A percentile compares a stretch with the other conserved stretches of the same genome.
These are phyloP conservation scores for Virgularia gustaviana DNA, from an alignment of 92 coral and sea anemone genomes.

Conservation along the genomic window DNA sequence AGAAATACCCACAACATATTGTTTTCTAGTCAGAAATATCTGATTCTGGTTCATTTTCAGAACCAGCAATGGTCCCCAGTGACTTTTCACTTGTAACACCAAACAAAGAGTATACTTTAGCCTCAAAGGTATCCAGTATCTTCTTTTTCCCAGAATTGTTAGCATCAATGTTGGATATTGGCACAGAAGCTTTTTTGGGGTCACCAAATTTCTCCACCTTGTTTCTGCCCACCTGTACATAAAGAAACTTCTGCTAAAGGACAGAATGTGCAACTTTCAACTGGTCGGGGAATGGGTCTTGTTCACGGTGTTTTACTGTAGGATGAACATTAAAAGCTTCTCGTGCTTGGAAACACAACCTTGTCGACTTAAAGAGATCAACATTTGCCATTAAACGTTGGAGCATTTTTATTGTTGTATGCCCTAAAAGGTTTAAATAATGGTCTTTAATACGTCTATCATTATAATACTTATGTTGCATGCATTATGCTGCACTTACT, in stretches of 20 bases:
- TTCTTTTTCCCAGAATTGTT: slow-evolving; percentile 1
- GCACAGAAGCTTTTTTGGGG: slow-evolving; percentile 10
- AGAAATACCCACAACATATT: too few relatives aligned
- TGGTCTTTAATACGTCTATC: slow-evolving; percentile 4
- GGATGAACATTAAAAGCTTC: slow-evolving; percentile 20
- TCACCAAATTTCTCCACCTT: slow-evolving; percentile 18
- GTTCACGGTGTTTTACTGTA: slow-evolving; percentile 10
- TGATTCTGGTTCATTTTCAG: too few relatives aligned
- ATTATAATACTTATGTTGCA: not conserved
- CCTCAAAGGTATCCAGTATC: not conserved
- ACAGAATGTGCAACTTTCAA: slow-evolving; percentile 14
- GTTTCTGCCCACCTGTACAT: slow-evolving; percentile 6
- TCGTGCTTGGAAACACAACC: slow-evolving; percentile 10
- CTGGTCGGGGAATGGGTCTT: slow-evolving; percentile 22
- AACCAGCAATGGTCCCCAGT: too few relatives aligned
- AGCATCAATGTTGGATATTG: not conserved
- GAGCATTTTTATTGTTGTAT: slow-evolving; percentile 21
- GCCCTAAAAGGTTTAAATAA: not conserved
- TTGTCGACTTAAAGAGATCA: slow-evolving; percentile 12
- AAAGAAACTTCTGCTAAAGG: not conserved
- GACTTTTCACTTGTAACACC: slow-evolving; percentile 5
- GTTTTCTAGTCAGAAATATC: too few relatives aligned
- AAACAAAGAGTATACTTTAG: not conserved
- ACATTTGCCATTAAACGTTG: slow-evolving; percentile 14
- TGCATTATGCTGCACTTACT: too few relatives aligned